phyloP scores from a whole-genome alignment of 2,113 vertebrate genomes.

The Orycteropus afer region DNA sequence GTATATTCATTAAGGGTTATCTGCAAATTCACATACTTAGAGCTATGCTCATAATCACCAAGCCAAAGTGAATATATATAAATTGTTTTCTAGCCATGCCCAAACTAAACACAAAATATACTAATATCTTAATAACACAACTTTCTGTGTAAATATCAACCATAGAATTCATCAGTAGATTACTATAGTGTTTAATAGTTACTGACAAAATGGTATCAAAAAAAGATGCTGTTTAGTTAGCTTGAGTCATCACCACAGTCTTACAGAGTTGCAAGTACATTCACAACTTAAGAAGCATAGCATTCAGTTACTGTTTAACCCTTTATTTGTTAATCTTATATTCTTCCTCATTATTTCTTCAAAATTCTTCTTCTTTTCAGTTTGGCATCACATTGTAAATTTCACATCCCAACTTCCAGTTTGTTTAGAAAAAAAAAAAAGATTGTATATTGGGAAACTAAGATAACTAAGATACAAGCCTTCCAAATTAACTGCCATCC shows the following conservation, averaged over 20 bases:
- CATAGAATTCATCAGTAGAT: background rate
- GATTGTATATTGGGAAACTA: background rate
- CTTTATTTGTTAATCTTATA: background rate
- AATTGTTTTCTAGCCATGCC: background rate
- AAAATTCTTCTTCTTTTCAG: background rate
- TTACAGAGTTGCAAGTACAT: background rate
- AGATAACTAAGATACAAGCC: background rate
- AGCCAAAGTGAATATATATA: background rate
- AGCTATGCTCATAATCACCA: background rate
- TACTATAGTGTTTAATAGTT: background rate
- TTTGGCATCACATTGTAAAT: background rate
- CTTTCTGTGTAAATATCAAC: background rate
- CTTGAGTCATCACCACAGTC: background rate
- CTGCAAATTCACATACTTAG: background rate
- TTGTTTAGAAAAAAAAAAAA: slow-evolving; percentile 7
- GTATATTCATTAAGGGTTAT: background rate
- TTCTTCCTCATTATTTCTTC: background rate
- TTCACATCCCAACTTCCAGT: background rate
- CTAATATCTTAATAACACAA: background rate
- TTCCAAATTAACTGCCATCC: background rate
- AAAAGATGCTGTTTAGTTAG: background rate
- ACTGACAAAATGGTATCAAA: background rate
- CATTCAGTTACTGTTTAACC: background rate
- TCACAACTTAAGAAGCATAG: background rate
- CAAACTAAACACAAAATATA: background rate